Base-by-base conservation (phyloP, 2,888 invertebrate genomes). In the Phyto melanocephala region DNA sequence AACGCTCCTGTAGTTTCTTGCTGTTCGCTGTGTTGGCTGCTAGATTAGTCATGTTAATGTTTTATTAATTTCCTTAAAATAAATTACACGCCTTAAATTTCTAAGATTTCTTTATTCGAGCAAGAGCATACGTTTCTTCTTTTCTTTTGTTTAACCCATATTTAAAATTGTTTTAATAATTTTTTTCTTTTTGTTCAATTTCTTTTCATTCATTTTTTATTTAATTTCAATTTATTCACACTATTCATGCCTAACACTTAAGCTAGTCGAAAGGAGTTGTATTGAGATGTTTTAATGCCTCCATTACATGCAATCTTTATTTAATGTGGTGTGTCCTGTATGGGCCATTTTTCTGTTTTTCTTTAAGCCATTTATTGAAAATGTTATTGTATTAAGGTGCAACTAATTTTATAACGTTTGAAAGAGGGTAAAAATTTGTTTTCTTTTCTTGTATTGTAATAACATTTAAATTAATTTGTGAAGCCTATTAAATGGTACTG, bases 61-160 rank as follows among this genome's bases (percentile, higher is more conserved):
- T 81, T 68, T 67, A 81, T 72, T 77, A 62, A 54, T 65, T 71
- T 67, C 13, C 42, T 40, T 71, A 22, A 60, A 67, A 47, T 60
- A 68, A 62, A 72, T 68, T 78, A 70, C 74, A 81, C 78, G 62
- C 81, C 81, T 56, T 77, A 63, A 56, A 42, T 40, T 65, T 47
- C 15, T 68, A 15, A 7, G 15, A 22, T 40, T 22, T 33, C 22
- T 13, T 15, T 63, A 1, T 20, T n/a, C 20, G n/a, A 20, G 1
- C n/a, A n/a, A n/a, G n/a, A n/a, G n/a, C n/a, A n/a, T n/a, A n/a
- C 37, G 8, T 62, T 54, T 60, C 5, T 20, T 58, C 2, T 15
- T 24, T 28, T n/a, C 24, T 52, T 22, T 52, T 42, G 3, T 42
- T 24, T 47, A 68, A 33, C 28, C 33, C 10, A 6, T 70, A 35